Conservation (phyloP, 2,113 vertebrate species). For the Ceyx melanurus region DNA sequence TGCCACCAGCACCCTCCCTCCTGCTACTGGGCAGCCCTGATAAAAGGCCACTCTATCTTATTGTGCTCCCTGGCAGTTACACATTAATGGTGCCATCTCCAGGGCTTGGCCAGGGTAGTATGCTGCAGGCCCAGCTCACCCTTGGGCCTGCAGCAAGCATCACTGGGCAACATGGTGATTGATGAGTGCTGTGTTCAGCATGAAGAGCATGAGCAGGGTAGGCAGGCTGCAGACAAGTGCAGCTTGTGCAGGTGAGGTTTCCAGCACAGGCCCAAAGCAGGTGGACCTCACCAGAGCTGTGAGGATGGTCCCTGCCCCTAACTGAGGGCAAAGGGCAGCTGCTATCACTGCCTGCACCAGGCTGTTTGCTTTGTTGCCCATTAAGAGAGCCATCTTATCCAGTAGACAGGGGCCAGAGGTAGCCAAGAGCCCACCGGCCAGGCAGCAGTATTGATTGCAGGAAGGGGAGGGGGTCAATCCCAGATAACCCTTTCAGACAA, state of each 20-base stretch:
- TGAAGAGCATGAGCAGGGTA: fast-evolving
- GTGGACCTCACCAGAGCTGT: neutral
- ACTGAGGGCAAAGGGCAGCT: constrained; percentile 20
- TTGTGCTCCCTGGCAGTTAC: neutral
- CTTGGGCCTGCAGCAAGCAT: neutral
- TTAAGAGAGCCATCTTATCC: constrained; percentile 53
- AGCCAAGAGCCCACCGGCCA: neutral
- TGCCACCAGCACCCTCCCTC: constrained; percentile 25
- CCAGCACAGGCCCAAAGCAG: neutral
- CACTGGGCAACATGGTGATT: fast-evolving
- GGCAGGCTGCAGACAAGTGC: neutral
- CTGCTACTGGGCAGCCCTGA: constrained; percentile 45
- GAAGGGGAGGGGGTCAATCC: neutral
- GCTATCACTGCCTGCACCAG: neutral
- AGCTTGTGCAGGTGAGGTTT: neutral
- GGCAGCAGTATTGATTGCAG: neutral
- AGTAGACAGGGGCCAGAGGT: neutral
- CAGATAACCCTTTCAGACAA: constrained; percentile 57
- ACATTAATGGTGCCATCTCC: constrained; percentile 46
- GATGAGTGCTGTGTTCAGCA: fast-evolving
- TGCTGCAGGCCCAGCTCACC: neutral
- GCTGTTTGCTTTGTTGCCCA: constrained; percentile 45
- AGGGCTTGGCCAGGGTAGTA: neutral
- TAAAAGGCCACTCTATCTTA: constrained; percentile 48
- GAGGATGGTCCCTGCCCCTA: neutral